Evolutionary conservation across 2,797 vertebrate genomes (phyloP).

Genomic region (Syngnathus rostellatus): DNA sequence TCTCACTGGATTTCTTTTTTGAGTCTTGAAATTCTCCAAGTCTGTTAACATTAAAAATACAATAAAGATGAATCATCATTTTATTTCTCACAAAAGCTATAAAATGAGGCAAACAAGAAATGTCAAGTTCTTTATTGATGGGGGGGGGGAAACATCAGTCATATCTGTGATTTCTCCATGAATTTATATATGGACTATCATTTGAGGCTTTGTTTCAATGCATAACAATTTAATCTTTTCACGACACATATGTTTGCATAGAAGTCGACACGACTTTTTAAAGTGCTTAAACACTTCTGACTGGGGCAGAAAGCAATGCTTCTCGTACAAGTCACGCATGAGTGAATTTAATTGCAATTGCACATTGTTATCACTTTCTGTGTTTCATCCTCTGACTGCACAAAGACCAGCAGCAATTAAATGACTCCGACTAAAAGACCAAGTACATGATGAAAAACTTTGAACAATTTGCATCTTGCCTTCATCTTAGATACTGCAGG

Average conservation of each 20-base stretch:
- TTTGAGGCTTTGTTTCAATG: conserved; percentile 13
- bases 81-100: conserved; percentile 20
- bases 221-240: conserved; percentile 22
- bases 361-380: conserved; percentile 65
- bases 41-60: conserved; percentile 66
- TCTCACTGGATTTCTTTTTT: conserved; percentile 83
- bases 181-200: conserved; percentile 24
- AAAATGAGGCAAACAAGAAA: conserved; percentile 6
- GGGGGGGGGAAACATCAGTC: conserved; percentile 5
- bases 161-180: conserved; percentile 19
- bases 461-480: conserved; percentile 36
- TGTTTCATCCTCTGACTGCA: conserved; percentile 61
- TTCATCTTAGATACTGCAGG: conserved; percentile 37
- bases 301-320: conserved; percentile 62
- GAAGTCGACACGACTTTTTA: conserved; percentile 34
- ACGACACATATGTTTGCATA: conserved; percentile 37
- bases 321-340: conserved; percentile 70
- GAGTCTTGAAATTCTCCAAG: conserved; percentile 89
- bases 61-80: conserved; percentile 27
- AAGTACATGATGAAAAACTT: conserved; percentile 65
- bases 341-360: conserved; percentile 68
- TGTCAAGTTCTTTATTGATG: conserved; percentile 18
- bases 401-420: conserved; percentile 65
- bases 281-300: conserved; percentile 46
- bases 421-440: conserved; percentile 60